Base-by-base conservation (phyloP, 2,113 vertebrate genomes). In the Tachuris rubrigastra region DNA sequence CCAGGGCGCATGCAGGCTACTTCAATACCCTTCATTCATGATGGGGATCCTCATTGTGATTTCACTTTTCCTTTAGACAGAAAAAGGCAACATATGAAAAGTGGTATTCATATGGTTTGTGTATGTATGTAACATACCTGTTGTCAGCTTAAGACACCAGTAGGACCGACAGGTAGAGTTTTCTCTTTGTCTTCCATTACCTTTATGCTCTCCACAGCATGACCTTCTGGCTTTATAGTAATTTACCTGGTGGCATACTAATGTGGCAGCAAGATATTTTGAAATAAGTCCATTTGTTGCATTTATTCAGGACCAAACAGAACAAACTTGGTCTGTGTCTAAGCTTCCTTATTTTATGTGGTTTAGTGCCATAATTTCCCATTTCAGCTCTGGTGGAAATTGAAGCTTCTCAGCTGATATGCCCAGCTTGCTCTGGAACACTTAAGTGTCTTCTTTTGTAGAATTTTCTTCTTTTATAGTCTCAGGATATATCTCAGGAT, bases 11-110 rank as follows among this genome's bases (percentile, higher is more conserved):
- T 89, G 58, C 87, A 91, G 87, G 31, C 84, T 72, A 35, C 93
- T 96, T 97, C 96, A 98, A 97, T 97, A 56, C 59, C 90, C 87
- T 95, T 95, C 95, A 97, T 98, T 98, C 97, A 98, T 97, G 83
- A 79, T 89, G 83, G 82, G 84, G 92, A 92, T 72, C 82, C 56
- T 96, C 62, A 30, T 59, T 93, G 87, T 97, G 93, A 97, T 97
- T 97, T 97, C 93, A 97, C 76, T 97, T 97, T 97, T 76, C 84
- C 92, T 72, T 73, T 35, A 75, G 79, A 95, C 89, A 81, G 91
- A 2, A 1, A 96, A 92, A 92, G 33, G 82, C 96, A 96, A 68
- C 95, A 94, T 67, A 93, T 93, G 85, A 96, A 74, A 97, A 91
- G 55, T 30, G 91, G 72, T 95, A 82, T 96, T 83, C 92, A 35